Evolutionary conservation across 2,888 invertebrate genomes (phyloP), one percentile per base, ranked within the genome.

Genomic region (Idaea biselata): DNA sequence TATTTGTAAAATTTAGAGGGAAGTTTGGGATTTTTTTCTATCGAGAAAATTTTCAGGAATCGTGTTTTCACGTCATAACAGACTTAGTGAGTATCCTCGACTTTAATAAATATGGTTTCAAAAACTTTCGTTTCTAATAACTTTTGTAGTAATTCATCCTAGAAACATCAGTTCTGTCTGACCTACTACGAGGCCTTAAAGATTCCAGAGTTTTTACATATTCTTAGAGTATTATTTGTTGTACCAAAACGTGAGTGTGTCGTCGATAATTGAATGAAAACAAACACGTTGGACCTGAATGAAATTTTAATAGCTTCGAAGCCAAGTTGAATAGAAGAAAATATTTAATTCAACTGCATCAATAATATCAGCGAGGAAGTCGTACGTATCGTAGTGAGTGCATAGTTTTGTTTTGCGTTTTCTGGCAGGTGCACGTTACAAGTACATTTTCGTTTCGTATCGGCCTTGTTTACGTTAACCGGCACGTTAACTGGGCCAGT

Each of bases 401-500:
- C 25, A 8, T 44, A 5, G 44, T 44, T 44, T 44, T 44, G 7
- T 7, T 44, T 7, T 14, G 14, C 11, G 44, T 44, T 44, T 14
- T 44, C 44, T 44, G 44, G 44, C 44, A 44, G 14, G 44, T 80
- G 77, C 70, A 75, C 64, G 44, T 64, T 14, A 44, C 44, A 44
- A 44, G 44, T 44, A 44, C 69, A 65, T 66, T 66, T 72, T 66
- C 66, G 61, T 66, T 63, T 65, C 62, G 68, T 67, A 62, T 77
- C 72, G 81, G 77, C 82, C 79, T 84, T 81, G 81, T 76, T 82
- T 79, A 79, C 74, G 78, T 78, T 82, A 84, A 80, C 76, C 77
- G 71, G 72, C 75, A 71, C 70, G 71, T 77, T 79, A 85, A 80
- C 79, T 87, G 82, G 84, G 86, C 80, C 85, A 86, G 86, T 86